Base-by-base conservation (phyloP, 2,797 vertebrate species). In the Melanotaenia trifasciata region DNA sequence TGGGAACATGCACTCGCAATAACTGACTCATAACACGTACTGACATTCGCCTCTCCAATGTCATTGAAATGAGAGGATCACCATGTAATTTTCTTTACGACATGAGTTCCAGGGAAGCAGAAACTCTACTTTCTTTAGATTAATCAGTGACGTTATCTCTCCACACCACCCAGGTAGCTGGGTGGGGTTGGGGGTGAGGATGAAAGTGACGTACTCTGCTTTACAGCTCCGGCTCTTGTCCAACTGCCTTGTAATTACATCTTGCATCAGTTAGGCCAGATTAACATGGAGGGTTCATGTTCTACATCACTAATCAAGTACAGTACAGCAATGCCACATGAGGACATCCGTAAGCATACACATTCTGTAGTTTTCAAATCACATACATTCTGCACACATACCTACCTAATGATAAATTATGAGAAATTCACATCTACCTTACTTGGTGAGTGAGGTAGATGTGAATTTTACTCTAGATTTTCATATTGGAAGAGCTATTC, bases 211-310 rank as follows among this genome's bases (percentile, higher is more conserved):
- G 13, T 5, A 11, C 9, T 33, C 9, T 35, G 66, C 20, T 32
- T 47, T 9, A n/a, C 45, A n/a, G 43, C 43, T 20, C 20, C 18
- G 70, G 74, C 73, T 47, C 45, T 5, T 0, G 13, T 76, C 63
- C 69, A 83, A 38, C 40, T 67, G 75, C 82, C 77, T 70, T 84
- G 72, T 89, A 83, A 84, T 86, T 84, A 87, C 50, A 67, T 32
- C 22, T 75, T 3, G 3, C 76, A 35, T 67, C 4, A 54, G 79
- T 90, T 64, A 78, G 26, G 38, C 22, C 5, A 51, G 67, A 80
- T 79, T 56, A 79, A 81, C 47, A 61, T n/a, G 58, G 59, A 22
- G 58, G 60, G 59, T 78, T 82, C 36, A 64, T 40, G 64, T 65
- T 84, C 68, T 60, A 13, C 58, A 45, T 79, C 81, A 68, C 50